These are phyloP conservation scores for Ormyrus rosae DNA, from an alignment of 2,888 invertebrate species.

Conservation along the genomic window DNA sequence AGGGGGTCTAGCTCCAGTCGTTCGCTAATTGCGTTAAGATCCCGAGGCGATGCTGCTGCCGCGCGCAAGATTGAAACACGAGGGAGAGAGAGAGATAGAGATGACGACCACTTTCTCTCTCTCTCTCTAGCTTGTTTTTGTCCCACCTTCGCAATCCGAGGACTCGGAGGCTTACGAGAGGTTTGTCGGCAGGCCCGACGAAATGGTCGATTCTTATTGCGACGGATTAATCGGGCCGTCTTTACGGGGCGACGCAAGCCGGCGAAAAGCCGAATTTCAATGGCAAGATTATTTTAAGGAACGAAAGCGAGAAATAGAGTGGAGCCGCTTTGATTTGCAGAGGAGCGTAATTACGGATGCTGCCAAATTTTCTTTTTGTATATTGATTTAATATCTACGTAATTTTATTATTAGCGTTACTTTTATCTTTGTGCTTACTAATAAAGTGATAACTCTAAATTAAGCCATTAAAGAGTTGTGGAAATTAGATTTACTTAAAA, in stretches of 20 bases:
- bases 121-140: no score
- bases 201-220: conserved; percentile 27
- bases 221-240: conserved; percentile 33
- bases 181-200: no score
- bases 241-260: neutral
- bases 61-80: conserved; percentile 18
- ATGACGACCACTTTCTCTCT: no score
- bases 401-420: no score
- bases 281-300: neutral
- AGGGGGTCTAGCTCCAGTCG: conserved; percentile 1
- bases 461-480: no score
- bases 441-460: no score
- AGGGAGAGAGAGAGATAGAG: neutral
- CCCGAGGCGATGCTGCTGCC: conserved; percentile 24
- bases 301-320: neutral
- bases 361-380: no score
- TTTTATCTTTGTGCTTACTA: no score
- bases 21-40: conserved; percentile 47
- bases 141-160: no score
- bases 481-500: neutral
- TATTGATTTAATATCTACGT: no score
- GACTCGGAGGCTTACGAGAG: no score
- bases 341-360: no score
- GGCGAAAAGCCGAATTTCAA: conserved; percentile 29
- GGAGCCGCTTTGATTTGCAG: neutral